These are phyloP conservation scores for Phaonia tiefii DNA, from an alignment of 2,888 invertebrate species.

Conservation along the genomic window DNA sequence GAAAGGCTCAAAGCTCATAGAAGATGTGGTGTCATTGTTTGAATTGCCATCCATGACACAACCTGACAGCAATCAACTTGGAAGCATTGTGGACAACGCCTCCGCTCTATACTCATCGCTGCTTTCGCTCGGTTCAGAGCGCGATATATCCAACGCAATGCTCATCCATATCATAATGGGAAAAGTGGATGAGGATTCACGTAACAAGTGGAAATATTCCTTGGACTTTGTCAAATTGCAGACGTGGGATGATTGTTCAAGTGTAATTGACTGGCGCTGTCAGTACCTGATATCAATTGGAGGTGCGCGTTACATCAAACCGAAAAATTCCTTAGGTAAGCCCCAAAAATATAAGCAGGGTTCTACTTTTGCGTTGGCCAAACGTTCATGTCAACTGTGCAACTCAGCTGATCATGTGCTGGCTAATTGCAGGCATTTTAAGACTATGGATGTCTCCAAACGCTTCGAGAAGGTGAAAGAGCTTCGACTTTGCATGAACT, in stretches of 20 bases:
- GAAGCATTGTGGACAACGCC: constrained; percentile 45
- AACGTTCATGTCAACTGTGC: too few relatives aligned
- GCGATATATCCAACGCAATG: constrained; percentile 50
- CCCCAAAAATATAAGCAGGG: too few relatives aligned
- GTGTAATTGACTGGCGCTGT: constrained; percentile 44
- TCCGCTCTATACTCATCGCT: constrained; percentile 49
- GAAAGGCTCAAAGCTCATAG: constrained; percentile 48
- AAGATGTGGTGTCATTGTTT: constrained; percentile 43
- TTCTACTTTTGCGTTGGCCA: too few relatives aligned
- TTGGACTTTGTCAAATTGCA: constrained; percentile 51
- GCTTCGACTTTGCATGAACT: too few relatives aligned
- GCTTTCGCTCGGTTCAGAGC: constrained; percentile 33
- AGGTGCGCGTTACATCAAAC: too few relatives aligned
- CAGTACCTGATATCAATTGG: constrained; percentile 45
- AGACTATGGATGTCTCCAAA: too few relatives aligned
- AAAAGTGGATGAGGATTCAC: constrained; percentile 40
- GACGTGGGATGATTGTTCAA: constrained; percentile 52
- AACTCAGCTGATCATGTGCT: too few relatives aligned
- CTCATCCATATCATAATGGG: constrained; percentile 50
- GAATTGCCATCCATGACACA: constrained; percentile 31
- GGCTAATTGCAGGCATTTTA: too few relatives aligned
- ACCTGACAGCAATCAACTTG: constrained; percentile 20
- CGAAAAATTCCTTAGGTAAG: too few relatives aligned
- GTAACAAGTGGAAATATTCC: constrained; percentile 55
- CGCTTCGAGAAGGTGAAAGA: too few relatives aligned